Conservation (phyloP, 53 echinoderm and acorn worm species). For the Holothuria scabra region DNA sequence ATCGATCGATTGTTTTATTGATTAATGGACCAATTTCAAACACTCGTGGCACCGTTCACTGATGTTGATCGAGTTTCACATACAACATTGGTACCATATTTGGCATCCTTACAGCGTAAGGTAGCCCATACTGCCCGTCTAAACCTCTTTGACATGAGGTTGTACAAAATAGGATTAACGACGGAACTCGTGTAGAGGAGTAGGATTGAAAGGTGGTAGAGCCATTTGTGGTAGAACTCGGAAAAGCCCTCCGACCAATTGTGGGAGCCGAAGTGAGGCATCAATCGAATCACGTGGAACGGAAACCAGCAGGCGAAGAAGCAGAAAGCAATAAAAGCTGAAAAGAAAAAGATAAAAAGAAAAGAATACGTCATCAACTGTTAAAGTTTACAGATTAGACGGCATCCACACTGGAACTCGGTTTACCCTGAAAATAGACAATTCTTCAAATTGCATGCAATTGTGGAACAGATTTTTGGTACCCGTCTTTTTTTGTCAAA, state of each 20-base stretch:
- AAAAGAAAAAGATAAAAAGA: slow-evolving; percentile 12
- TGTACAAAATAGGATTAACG: slow-evolving; percentile 95
- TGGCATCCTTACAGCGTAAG: slow-evolving; percentile 67
- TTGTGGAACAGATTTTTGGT: too few species aligned
- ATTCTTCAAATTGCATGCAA: too few species aligned
- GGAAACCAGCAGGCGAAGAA: slow-evolving; percentile 95
- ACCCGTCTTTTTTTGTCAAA: too few species aligned
- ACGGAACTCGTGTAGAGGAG: slow-evolving; percentile 86
- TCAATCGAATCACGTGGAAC: slow-evolving; percentile 90
- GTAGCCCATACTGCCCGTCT: slow-evolving; percentile 81
- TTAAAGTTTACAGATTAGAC: too few species aligned
- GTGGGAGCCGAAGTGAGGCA: slow-evolving; percentile 68
- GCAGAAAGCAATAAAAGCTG: slow-evolving; percentile 90
- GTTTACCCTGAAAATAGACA: too few species aligned
- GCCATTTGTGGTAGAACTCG: slow-evolving; percentile 72
- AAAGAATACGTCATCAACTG: too few species aligned
- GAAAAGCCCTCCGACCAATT: slow-evolving; percentile 66
- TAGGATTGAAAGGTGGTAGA: slow-evolving; percentile 86
- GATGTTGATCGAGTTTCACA: slow-evolving; percentile 24
- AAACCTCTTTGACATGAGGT: slow-evolving; percentile 94
- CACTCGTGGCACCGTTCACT: slow-evolving; percentile 36
- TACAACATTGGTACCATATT: neutral
- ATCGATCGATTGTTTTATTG: too few species aligned
- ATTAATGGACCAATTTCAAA: neutral
- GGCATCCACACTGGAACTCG: too few species aligned